Base-by-base conservation (phyloP, 2,797 vertebrate genomes). In the Epinephelus coioides region DNA sequence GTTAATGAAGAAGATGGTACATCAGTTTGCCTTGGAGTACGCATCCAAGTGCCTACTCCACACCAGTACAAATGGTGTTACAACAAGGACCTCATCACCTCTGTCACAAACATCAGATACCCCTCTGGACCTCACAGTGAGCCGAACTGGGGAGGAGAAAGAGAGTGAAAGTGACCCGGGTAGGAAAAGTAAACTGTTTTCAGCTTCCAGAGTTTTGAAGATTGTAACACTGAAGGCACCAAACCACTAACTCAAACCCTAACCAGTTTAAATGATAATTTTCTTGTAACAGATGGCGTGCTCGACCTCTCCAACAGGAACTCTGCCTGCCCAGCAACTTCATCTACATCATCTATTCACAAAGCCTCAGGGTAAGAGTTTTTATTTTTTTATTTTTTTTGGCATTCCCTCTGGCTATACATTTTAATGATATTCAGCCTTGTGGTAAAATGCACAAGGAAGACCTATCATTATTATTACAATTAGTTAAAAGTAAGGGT, bases 1-100 rank as follows among this genome's bases (percentile, higher is more conserved):
- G 96, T 96, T 99, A 95, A 99, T 99, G 98, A 98, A 97, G 93
- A 99, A 97, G 92, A 99, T 99, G 98, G 98, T 99, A 89, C 97
- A 95, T 92, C 97, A 97, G 94, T 99, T 99, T 96, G 98, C 98
- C 57, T 96, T 97, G 94, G 98, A 99, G 94, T 99, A 99, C 85
- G 97, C 97, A 83, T 98, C 97, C 86, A 98, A 98, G 96, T 99
- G 96, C 95, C 97, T 97, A 93, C 95, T 96, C 93, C 96, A 95
- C 92, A 96, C 96, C 90, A 96, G 89, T 85, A 94, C 94, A 94
- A 97, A 97, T 87, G 96, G 96, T 95, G 95, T 95, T 57, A 94
- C 92, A 1, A 91, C 94, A 90, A 95, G 92, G 92, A 88, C 86
- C 84, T 92, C 96, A 84, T 95, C 96, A 85, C 95, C 94, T 88